Percentiles rank a stretch among this genome's conserved stretches.
Conservation (phyloP, 2,888 invertebrate genomes). For the Andrena chrysosceles region DNA sequence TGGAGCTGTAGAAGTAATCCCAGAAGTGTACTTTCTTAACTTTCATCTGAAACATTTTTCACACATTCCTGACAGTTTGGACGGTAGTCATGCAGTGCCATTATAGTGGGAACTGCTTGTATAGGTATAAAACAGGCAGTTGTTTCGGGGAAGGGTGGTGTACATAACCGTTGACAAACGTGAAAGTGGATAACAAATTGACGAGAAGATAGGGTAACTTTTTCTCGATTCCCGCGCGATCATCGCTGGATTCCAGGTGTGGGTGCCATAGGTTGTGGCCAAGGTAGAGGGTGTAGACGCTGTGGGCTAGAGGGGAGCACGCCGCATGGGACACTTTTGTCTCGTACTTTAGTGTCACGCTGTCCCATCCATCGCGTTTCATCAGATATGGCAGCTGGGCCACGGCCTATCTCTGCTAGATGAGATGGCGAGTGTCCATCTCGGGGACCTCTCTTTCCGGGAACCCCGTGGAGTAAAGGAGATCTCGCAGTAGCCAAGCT, state of each 20-base stretch:
- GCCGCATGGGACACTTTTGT: slow-evolving; percentile 74
- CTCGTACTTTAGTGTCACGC: slow-evolving; percentile 76
- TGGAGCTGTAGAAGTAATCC: no score
- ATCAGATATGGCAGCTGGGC: slow-evolving; percentile 78
- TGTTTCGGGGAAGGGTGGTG: neutral
- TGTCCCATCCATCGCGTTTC: slow-evolving; percentile 75
- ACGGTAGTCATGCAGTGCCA: no score
- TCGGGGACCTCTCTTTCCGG: slow-evolving; percentile 76
- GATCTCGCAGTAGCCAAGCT: slow-evolving; percentile 76
- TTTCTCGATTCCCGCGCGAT: slow-evolving; percentile 21
- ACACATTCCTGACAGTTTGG: no score
- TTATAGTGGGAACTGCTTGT: neutral
- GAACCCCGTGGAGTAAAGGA: slow-evolving; percentile 76
- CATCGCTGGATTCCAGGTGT: slow-evolving; percentile 39
- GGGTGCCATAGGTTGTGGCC: slow-evolving; percentile 47
- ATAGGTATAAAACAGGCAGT: neutral
- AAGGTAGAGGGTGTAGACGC: slow-evolving; percentile 35
- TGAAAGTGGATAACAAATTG: slow-evolving; percentile 50
- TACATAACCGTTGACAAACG: neutral
- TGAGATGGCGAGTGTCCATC: slow-evolving; percentile 78
- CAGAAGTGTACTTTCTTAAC: no score
- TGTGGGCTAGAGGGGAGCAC: slow-evolving; percentile 42
- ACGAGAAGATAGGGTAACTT: slow-evolving; percentile 44
- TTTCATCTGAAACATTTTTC: no score
- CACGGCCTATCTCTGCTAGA: slow-evolving; percentile 77